A percentile compares a stretch with the other conserved stretches of the same genome.
Evolutionary conservation across 1,140 invertebrate species (phyloP).

Genomic region (Hetaerina americana): DNA sequence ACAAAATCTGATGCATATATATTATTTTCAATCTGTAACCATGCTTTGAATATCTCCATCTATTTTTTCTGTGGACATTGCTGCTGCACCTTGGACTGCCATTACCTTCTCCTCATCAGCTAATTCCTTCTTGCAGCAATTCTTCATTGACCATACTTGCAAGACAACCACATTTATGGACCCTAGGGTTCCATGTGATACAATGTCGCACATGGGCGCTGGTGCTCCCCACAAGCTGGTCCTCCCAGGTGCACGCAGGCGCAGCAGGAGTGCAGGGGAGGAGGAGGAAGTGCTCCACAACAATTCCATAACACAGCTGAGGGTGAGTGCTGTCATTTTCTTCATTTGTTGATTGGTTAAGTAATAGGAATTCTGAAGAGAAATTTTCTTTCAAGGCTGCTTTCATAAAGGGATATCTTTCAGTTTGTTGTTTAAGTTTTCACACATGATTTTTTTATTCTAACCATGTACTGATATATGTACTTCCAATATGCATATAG

Average conservation of each 20-base stretch:
- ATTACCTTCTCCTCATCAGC: no score
- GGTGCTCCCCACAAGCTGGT: constrained; percentile 26
- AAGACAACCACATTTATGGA: constrained; percentile 93
- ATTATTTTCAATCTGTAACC: constrained; percentile 5
- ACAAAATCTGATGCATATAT: neutral
- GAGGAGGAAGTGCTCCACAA: constrained; percentile 24
- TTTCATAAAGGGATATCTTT: no score
- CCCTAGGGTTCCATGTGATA: constrained; percentile 74
- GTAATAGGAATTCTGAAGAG: neutral
- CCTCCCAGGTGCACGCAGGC: constrained; percentile 17
- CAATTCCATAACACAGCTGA: neutral
- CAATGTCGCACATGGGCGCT: constrained; percentile 25
- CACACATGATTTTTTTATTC: no score
- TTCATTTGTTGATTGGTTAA: no score
- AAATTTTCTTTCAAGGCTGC: neutral
- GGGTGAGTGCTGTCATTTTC: neutral
- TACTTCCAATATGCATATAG: no score
- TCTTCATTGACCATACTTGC: constrained; percentile 90
- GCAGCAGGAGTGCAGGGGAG: constrained; percentile 25
- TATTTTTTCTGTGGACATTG: no score
- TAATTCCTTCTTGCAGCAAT: constrained; percentile 52
- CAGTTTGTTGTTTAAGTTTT: no score
- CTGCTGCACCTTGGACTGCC: no score
- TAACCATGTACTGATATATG: no score
- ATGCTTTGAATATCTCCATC: no score